Evolutionary conservation across 1,140 invertebrate genomes (phyloP), one percentile per base, ranked within the genome.

Genomic region (Drosophila pseudoananassae): DNA sequence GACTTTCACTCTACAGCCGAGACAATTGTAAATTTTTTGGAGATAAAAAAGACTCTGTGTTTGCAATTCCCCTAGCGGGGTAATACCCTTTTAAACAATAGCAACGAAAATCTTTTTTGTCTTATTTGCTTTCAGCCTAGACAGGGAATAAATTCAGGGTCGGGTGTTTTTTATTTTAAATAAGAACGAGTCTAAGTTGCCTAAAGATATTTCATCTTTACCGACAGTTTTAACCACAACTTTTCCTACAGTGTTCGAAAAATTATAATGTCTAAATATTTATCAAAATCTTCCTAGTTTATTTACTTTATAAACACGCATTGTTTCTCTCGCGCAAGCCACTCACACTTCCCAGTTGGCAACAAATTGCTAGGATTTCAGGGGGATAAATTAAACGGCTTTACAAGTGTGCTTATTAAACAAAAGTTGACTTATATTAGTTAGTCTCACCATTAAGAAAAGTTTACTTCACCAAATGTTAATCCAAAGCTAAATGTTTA

Each of bases 401-500:
- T 3, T 12, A n/a, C 5, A 17, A 23, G 10, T 49, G n/a, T 40
- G 47, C 23, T 52, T 23, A 33, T 46, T 20, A 45, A 25, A 47
- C 20, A 68, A 55, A 17, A 15, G 7, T 1, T 14, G 31, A 27
- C 23, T 49, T 56, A n/a, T 69, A 29, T 69, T 69, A 53, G 52
- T 56, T 1, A 20, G 2, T 55, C 31, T 56, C 0, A n/a, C 0
- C 1, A 10, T 15, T 27, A 72, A 72, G 61, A 20, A 73, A 15
- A 14, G 27, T 31, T n/a, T 33, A 36, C 27, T 52, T 4, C 33
- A 29, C n/a, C 50, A 17, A 40, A 60, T 47, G 20, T n/a, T 60
- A 56, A 78, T 49, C 46, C 29, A 9, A 38, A 23, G 25, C 14
- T 66, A 78, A 78, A 79, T 68, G 23, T 65, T 77, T 23, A 51